Evolutionary conservation across 1,140 invertebrate species (phyloP), one percentile per base, ranked within the genome.

Genomic region (Drosophila fuyamai): DNA sequence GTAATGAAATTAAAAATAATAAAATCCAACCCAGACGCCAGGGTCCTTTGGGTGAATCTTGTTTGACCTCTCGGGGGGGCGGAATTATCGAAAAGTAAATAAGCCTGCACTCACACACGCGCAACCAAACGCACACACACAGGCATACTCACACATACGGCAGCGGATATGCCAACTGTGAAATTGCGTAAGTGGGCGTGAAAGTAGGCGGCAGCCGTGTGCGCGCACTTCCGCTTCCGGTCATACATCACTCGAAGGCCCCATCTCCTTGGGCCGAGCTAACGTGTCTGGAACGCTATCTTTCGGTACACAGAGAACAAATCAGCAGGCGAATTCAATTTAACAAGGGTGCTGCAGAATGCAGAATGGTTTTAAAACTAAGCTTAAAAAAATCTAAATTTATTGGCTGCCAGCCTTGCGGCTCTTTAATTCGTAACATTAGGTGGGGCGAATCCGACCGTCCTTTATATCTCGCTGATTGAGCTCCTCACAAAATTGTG

Each of bases 141-240:
- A 40, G 9, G 58, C 32, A 50, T 40, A 53, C 29, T 5, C 40
- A 58, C 27, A 40, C 16, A 16, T 6, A 38, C 12, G 6, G n/a
- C 43, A 1, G 48, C 44, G 56, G 29, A 43, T 61, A 32, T 50
- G 65, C 38, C 29, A 76, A 81, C 60, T 75, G 57, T 82, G 61
- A 83, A 83, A 78, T 78, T 78, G 75, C 75, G 75, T 78, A 76
- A 76, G 62, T 76, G 74, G 74, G 74, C 75, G 74, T 77, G 55
- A 70, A 77, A 77, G 75, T 68, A 60, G 74, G 73, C 62, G 63
- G 62, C 55, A 53, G 51, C 38, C 73, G 74, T 70, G 70, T 70
- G 66, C 56, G 59, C 80, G 71, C 63, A 82, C 63, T 65, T 82
- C 80, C 80, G 75, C 46, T 83, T 82, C 80, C 80, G 80, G 70